Evolutionary conservation across 1,140 invertebrate genomes (phyloP), one percentile per base, ranked within the genome.

Genomic region (Cydia amplana): DNA sequence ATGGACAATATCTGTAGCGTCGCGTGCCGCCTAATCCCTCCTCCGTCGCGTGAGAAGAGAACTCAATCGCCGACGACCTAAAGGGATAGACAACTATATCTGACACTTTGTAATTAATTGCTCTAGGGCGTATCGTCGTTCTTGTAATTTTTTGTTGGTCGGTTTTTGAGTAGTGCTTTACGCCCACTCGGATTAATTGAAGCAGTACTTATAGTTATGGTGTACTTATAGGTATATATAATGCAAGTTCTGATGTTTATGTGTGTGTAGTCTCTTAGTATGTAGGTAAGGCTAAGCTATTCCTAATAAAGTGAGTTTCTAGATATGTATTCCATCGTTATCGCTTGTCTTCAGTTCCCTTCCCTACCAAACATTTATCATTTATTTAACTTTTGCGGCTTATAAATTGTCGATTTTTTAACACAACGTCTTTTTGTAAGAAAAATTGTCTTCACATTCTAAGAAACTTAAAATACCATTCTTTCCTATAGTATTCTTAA

Each of bases 1-100:
- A 92, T 88, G 87, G 87, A 91, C 87, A 90, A 91, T 91, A 90
- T 90, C 89, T 90, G 89, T 90, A 80, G 40, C 75, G 89, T 85
- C 90, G 90, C 90, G 90, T 91, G 90, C 74, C 84, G 51, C 73
- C 78, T 91, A 91, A 91, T 91, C 90, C 83, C 85, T 76, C 75
- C 51, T 74, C 78, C 72, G 73, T 86, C 87, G 88, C 88, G 89
- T 91, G 89, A 89, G 89, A 90, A 91, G 88, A 87, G 46, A 90
- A 89, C 88, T 85, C 87, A 89, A 87, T 86, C 87, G 85, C 85
- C 81, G 73, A 60, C 55, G 55, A 23, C 55, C 2, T 55, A 67
- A n/a, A 67, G 25, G 25, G 25, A 25, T 67, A 28, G 65, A 40
- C 36, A 28, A 70, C 65, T 70, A 32, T 23, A 60, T 60, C 55